Evolutionary conservation across 2,888 invertebrate species (phyloP).

Genomic region (Autographa gamma): DNA sequence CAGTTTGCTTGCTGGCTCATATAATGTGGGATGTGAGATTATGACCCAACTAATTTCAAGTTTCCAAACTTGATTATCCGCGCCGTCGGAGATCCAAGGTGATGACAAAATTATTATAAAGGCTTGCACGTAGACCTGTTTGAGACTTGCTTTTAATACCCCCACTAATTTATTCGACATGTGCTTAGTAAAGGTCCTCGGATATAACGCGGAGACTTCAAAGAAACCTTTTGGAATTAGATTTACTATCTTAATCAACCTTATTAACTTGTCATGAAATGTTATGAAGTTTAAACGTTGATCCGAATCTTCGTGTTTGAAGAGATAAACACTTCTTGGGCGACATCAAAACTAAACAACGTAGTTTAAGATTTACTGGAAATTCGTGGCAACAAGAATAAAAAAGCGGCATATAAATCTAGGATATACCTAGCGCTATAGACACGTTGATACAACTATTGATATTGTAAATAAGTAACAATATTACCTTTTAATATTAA

Average conservation of each 20-base stretch:
- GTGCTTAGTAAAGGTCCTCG: background rate
- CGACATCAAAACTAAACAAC: background rate
- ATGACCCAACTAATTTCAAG: slow-evolving; percentile 84
- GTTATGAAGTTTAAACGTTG: background rate
- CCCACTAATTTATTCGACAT: slow-evolving; percentile 20
- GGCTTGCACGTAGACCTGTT: slow-evolving; percentile 52
- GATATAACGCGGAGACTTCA: background rate
- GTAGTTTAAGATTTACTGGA: background rate
- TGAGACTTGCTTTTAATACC: slow-evolving; percentile 40
- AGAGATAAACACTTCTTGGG: background rate
- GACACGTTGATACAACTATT: no score
- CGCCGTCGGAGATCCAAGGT: slow-evolving; percentile 80
- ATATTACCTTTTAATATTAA: no score
- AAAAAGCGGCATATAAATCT: background rate
- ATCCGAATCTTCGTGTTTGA: background rate
- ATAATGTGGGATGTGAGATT: slow-evolving; percentile 76
- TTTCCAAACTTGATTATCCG: slow-evolving; percentile 85
- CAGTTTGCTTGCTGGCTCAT: slow-evolving; percentile 65
- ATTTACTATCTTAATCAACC: background rate
- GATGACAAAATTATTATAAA: slow-evolving; percentile 79
- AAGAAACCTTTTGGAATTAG: slow-evolving; percentile 4
- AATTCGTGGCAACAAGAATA: background rate
- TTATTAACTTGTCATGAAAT: background rate
- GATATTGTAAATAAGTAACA: no score
- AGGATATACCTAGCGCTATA: no score